Base-by-base conservation (phyloP, 2,113 vertebrate genomes). In the Diadophis punctatus region DNA sequence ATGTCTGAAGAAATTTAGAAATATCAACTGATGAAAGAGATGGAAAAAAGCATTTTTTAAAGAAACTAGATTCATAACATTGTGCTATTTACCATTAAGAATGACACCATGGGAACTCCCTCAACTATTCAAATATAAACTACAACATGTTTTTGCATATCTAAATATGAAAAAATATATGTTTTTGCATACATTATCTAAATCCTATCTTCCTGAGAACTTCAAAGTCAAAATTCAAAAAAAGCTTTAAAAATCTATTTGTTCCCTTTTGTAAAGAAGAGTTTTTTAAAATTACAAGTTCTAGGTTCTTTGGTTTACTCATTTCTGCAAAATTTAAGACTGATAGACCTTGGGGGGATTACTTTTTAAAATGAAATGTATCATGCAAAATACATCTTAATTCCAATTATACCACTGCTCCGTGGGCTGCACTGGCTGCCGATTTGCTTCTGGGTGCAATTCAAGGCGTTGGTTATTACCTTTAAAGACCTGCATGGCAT, bases 101-200 rank as follows among this genome's bases (percentile, higher is more conserved):
- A 93, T 91, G 8, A 60, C 39, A 55, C 95, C 95, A 60, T 4
- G 84, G 43, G 85, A 96, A 94, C 60, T 48, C 52, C 84, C 63
- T 91, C 56, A 92, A 1, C 4, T 89, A 93, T 94, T 91, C 93
- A 95, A 4, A 93, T 52, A 91, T 96, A 96, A 93, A 5, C n/a
- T 93, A 87, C 34, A 91, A 91, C 16, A 53, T 53, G 3, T 92
- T 30, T 49, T 30, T 53, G 84, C 95, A 95, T 39, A 94, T 93
- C 93, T 56, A 89, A 84, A 89, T 85, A 30, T 63, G 58, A 10
- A 63, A 63, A 60, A 91, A 92, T 12, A 91, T 8, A 58, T 51
- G 3, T 90, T 30, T 49, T 30, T 53, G 84, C 95, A 95, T 25
- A 14, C 51, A 14, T 2, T 14, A 93, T 93, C 92, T 56, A 92